phyloP scores from a whole-genome alignment of 2,888 invertebrate species.

The Pristionchus arcanus region DNA sequence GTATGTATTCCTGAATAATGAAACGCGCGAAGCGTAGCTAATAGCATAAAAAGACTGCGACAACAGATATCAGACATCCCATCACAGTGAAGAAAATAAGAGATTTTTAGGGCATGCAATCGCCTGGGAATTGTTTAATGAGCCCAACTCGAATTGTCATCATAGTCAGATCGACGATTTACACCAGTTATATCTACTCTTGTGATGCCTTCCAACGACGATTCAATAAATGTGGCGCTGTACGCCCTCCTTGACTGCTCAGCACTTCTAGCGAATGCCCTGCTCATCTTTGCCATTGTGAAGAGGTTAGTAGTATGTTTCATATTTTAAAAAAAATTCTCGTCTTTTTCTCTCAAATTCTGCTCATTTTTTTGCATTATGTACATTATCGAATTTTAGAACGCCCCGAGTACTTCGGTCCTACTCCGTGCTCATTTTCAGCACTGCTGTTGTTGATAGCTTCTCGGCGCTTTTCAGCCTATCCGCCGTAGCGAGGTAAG shows the following conservation, averaged over 20 bases:
- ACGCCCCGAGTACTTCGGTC: neutral
- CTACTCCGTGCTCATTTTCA: constrained; percentile 28
- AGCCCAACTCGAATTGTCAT: too few species aligned
- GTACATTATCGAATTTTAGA: neutral
- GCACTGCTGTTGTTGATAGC: neutral
- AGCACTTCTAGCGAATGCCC: neutral
- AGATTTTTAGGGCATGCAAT: too few species aligned
- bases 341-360: too few species aligned
- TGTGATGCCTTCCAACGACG: neutral
- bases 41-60: too few species aligned
- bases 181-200: neutral
- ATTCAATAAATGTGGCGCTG: neutral
- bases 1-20: too few species aligned
- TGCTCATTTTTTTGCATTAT: neutral
- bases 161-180: neutral
- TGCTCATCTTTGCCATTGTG: neutral
- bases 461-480: neutral
- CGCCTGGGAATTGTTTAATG: too few species aligned
- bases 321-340: too few species aligned
- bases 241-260: neutral
- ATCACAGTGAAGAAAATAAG: too few species aligned
- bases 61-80: too few species aligned
- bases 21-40: too few species aligned
- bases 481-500: neutral
- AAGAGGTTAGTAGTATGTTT: neutral